These are phyloP conservation scores for Loris lydekkerianus DNA, from an alignment of 2,797 vertebrate genomes.

Conservation along the genomic window DNA sequence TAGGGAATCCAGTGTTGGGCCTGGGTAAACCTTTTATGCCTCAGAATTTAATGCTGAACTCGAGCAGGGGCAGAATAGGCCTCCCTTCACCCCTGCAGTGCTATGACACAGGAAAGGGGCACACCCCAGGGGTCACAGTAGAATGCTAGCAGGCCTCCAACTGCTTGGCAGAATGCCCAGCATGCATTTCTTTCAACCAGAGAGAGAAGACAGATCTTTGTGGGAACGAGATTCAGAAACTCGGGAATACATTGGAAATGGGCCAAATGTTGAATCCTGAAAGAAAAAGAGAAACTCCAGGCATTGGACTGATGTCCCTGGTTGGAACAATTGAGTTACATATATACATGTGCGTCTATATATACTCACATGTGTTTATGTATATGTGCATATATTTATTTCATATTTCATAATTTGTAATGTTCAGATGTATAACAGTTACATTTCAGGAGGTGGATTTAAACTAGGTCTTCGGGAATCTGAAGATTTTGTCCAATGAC, in stretches of 20 bases:
- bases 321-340: slow-evolving; percentile 86
- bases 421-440: slow-evolving; percentile 78
- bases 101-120: slow-evolving; percentile 58
- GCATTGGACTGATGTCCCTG: slow-evolving; percentile 86
- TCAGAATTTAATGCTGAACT: neutral
- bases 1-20: neutral
- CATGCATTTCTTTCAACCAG: slow-evolving; percentile 88
- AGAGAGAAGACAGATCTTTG: slow-evolving; percentile 90
- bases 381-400: slow-evolving; percentile 74
- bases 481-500: slow-evolving; percentile 50
- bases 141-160: slow-evolving; percentile 82
- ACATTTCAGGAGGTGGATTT: slow-evolving; percentile 76
- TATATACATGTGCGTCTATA: slow-evolving; percentile 75
- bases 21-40: neutral
- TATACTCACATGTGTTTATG: slow-evolving; percentile 67
- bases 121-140: slow-evolving; percentile 59
- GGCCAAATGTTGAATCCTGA: slow-evolving; percentile 88
- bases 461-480: slow-evolving; percentile 67
- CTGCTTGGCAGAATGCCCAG: slow-evolving; percentile 88
- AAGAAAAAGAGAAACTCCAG: slow-evolving; percentile 91
- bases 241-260: slow-evolving; percentile 85
- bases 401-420: slow-evolving; percentile 74
- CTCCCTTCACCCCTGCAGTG: neutral
- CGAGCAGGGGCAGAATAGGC: neutral
- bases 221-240: slow-evolving; percentile 89